phyloP scores from a whole-genome alignment of 30 jellyfish, hydroid and myxozoan genomes.

The Phacellophora camtschatica region DNA sequence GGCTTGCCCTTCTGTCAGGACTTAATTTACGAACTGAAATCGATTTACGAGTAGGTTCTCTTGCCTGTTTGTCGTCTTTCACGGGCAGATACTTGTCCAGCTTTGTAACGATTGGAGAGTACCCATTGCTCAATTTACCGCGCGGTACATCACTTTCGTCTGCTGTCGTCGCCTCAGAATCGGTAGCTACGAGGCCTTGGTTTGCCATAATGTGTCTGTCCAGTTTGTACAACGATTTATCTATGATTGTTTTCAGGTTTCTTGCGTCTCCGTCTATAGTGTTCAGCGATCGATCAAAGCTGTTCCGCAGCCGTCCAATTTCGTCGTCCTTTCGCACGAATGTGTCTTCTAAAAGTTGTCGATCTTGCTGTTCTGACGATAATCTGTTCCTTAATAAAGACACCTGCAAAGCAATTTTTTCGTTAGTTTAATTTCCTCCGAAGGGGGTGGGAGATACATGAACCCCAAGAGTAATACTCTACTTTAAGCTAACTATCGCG shows the following conservation, averaged over 20 bases:
- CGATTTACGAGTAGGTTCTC: not conserved
- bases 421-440: no score
- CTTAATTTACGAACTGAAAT: slow-evolving; percentile 3
- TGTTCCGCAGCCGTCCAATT: slow-evolving; percentile 63
- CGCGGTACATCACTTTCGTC: slow-evolving; percentile 36
- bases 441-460: no score
- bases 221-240: slow-evolving; percentile 80
- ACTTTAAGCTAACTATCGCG: no score
- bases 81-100: slow-evolving; percentile 47
- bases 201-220: slow-evolving; percentile 71
- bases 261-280: slow-evolving; percentile 81
- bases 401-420: no score
- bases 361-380: slow-evolving; percentile 54
- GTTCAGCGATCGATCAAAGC: slow-evolving; percentile 86
- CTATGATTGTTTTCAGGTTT: slow-evolving; percentile 74
- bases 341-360: slow-evolving; percentile 76
- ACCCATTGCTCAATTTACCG: not conserved
- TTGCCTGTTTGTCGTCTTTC: not conserved
- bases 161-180: slow-evolving; percentile 71
- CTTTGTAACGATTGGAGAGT: slow-evolving; percentile 13
- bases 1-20: slow-evolving; percentile 5
- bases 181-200: slow-evolving; percentile 63
- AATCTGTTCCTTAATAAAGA: slow-evolving; percentile 30
- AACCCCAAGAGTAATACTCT: no score
- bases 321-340: slow-evolving; percentile 75